Base-by-base conservation (phyloP, 2,888 invertebrate species). In the Amphipoea oculea region DNA sequence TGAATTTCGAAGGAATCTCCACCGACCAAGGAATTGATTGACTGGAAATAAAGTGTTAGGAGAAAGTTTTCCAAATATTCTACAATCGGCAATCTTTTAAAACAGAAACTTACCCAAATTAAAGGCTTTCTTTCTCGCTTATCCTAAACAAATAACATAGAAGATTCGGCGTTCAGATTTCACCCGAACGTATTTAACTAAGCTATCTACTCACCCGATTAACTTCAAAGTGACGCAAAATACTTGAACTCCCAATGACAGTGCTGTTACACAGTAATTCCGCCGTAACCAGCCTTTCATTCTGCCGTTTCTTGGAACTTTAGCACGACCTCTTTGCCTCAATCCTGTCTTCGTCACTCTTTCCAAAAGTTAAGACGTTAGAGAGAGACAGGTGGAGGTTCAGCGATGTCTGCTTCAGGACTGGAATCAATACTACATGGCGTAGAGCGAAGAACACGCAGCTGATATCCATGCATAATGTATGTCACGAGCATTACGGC, bases 391-490 rank as follows among this genome's bases (percentile, higher is more conserved):
- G 68, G 54, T 80, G 65, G 70, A 57, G 57, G 70, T 73, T 62
- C 74, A 76, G 72, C 76, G 65, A 74, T 78, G 77, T 68, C 79
- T 73, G 70, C 71, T 79, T 77, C 76, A 85, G 78, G 75, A 81
- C 66, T 83, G 70, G 82, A 89, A 89, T 89, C 90, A 82, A 89
- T 89, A 89, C 82, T 74, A 84, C 84, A 88, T 86, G 83, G 75
- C 74, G 68, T 88, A 66, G 76, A 82, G 66, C 73, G 79, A 81
- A 84, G 84, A 86, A 84, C 89, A 84, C 84, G 78, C 84, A 84
- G 74, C 82, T 85, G 86, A 88, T 79, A 36, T 62, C 70, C 82
- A 88, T 90, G 90, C 90, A 89, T 89, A 87, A 89, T 89, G 86
- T 83, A 89, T 89, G 78, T 79, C 82, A 77, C 84, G 75, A 76